Evolutionary conservation across 2,797 vertebrate species (phyloP), one percentile per base, ranked within the genome.

Genomic region (Huso huso): DNA sequence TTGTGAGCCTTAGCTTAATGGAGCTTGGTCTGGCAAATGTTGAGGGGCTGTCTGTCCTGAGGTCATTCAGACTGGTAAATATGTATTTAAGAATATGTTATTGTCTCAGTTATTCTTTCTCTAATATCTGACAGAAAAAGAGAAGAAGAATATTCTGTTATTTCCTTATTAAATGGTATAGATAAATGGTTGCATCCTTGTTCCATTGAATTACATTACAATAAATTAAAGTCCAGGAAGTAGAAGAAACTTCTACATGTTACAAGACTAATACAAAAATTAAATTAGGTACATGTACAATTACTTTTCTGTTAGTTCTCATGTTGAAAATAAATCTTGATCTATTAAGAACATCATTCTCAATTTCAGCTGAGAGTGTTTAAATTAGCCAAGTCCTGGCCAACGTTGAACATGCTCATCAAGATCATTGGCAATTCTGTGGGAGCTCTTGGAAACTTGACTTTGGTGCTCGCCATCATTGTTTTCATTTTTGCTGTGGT

Each of bases 401-500:
- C 96, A 10, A 99, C 96, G 0, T 84, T 99, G 48, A 98, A 99
- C 71, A 95, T 93, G 85, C 76, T 98, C 18, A 98, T 99, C 67
- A 99, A 99, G 82, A 99, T 99, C 74, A 99, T 99, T 61, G 95
- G 94, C 61, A 99, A 98, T 76, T 98, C 96, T 0, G 90, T 98
- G n/a, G 96, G 96, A 0, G 96, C 96, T 59, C 75, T 98, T 81
- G 93, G 96, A 1, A 99, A 99, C 77, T 78, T 99, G 77, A 99
- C 96, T 1, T 80, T 99, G 75, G 95, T 99, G 69, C 79, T 99
- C 83, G 96, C 93, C 72, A 98, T 99, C 78, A 95, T 99, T 3
- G 94, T 99, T 77, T 99, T 99, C 86, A 99, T 98, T 82, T 99
- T 99, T 7, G 96, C 96, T 0, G 95, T 99, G 75, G 94, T 99